Conservation (phyloP, 2,113 vertebrate species). For the Balaeniceps rex region DNA sequence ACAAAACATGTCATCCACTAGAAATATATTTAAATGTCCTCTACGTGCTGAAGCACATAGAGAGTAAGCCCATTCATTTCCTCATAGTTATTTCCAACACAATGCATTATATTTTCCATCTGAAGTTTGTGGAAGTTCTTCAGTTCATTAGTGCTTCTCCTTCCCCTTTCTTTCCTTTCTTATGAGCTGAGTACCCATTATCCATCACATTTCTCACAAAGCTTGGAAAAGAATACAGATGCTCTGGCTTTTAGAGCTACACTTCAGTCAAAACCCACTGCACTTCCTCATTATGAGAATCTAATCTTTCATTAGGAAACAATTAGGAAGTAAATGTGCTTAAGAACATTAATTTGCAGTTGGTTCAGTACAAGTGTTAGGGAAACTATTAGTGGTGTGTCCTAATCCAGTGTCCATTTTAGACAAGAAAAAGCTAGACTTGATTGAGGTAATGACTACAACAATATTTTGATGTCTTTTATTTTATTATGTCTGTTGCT, state of each 20-base stretch:
- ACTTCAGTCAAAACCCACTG: not conserved
- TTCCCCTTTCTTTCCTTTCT: not conserved
- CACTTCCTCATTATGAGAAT: not conserved
- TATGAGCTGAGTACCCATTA: not conserved
- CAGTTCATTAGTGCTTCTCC: not conserved
- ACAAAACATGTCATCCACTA: not conserved
- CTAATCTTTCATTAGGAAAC: not conserved
- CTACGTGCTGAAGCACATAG: not conserved
- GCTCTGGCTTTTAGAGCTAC: not conserved
- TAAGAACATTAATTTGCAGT: not conserved
- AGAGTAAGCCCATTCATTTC: not conserved
- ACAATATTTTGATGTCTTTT: not conserved
- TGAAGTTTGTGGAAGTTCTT: not conserved
- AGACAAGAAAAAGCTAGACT: not conserved
- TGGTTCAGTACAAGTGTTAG: not conserved
- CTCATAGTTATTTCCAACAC: not conserved
- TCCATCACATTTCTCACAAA: not conserved
- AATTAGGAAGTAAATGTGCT: not conserved
- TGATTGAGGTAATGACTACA: not conserved
- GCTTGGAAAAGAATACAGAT: not conserved
- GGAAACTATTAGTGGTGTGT: not conserved
- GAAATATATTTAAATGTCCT: not conserved
- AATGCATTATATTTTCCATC: not conserved
- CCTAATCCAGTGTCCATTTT: not conserved
- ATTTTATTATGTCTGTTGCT: not conserved